These are phyloP conservation scores for Poecilia latipinna DNA, from an alignment of 2,113 vertebrate genomes.

Conservation along the genomic window DNA sequence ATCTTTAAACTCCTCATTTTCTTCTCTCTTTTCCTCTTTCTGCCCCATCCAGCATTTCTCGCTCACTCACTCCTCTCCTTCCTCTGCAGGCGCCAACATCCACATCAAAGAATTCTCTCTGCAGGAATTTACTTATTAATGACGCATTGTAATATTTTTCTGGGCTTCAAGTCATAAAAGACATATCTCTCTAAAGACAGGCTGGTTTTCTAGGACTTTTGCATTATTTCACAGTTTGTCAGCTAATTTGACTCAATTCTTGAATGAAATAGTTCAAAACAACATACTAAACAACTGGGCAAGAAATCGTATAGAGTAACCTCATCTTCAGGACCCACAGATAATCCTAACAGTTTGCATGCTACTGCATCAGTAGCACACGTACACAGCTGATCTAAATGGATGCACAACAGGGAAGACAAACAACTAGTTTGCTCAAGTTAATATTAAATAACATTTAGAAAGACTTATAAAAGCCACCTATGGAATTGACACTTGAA, in stretches of 20 bases:
- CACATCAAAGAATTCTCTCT: constrained; percentile 52
- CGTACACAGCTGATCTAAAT: too few relatives aligned
- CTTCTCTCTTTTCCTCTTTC: constrained; percentile 38
- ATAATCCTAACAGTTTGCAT: too few relatives aligned
- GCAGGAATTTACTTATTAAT: constrained; percentile 21
- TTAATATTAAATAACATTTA: not conserved
- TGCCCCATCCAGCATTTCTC: constrained; percentile 25
- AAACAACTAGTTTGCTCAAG: not conserved
- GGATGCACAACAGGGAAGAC: not conserved
- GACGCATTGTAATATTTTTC: constrained; percentile 7
- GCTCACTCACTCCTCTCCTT: constrained; percentile 12
- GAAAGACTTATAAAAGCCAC: not conserved
- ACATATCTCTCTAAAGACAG: constrained; percentile 12
- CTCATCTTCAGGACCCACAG: too few relatives aligned
- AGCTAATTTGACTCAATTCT: constrained; percentile 10
- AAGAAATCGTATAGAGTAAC: too few relatives aligned
- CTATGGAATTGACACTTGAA: not conserved
- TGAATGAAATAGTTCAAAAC: not conserved
- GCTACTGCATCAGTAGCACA: too few relatives aligned
- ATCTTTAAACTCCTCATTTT: constrained; percentile 52
- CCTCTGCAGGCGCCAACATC: constrained; percentile 4
- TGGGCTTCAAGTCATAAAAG: constrained; percentile 29
- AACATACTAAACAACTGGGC: not conserved
- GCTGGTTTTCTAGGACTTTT: not conserved
- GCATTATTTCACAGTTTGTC: constrained; percentile 2